Percentiles rank a stretch among this genome's conserved stretches.
Conservation (phyloP, 2,888 invertebrate genomes). For the Vanessa cardui region DNA sequence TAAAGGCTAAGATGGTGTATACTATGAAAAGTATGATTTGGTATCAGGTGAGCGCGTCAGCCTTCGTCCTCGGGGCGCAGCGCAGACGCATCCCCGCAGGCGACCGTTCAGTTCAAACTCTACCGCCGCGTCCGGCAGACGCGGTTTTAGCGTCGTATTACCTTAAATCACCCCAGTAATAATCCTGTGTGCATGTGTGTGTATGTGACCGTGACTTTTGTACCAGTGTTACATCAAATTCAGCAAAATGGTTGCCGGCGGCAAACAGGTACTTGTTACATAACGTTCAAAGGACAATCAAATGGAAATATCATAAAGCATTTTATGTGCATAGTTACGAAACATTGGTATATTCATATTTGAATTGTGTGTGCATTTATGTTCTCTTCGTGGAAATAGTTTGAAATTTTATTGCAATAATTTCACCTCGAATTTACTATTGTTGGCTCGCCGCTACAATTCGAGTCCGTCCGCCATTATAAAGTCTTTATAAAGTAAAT, state of each 20-base stretch:
- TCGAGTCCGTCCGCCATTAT: constrained; percentile 20
- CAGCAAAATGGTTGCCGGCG: constrained; percentile 79
- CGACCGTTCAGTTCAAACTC: constrained; percentile 74
- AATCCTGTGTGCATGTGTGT: constrained; percentile 36
- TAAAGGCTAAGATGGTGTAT: constrained; percentile 18
- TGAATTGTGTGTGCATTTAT: neutral
- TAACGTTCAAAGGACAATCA: constrained; percentile 49
- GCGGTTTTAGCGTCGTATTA: constrained; percentile 66
- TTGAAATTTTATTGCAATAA: neutral
- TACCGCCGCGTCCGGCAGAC: constrained; percentile 79
- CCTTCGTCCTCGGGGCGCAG: constrained; percentile 52
- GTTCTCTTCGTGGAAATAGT: neutral
- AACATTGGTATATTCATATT: neutral
- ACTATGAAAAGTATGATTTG: constrained; percentile 13
- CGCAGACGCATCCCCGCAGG: constrained; percentile 51
- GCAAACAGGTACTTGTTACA: constrained; percentile 74
- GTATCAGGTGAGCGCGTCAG: constrained; percentile 56
- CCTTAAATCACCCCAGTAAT: constrained; percentile 43
- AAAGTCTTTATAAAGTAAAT: constrained; percentile 24
- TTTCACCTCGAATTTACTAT: constrained; percentile 10
- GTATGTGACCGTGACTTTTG: constrained; percentile 57
- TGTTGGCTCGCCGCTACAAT: neutral
- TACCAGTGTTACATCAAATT: constrained; percentile 61
- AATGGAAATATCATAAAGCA: constrained; percentile 7
- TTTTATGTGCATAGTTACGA: neutral